Conservation (phyloP, 2,113 vertebrate genomes). For the Morone chrysops region DNA sequence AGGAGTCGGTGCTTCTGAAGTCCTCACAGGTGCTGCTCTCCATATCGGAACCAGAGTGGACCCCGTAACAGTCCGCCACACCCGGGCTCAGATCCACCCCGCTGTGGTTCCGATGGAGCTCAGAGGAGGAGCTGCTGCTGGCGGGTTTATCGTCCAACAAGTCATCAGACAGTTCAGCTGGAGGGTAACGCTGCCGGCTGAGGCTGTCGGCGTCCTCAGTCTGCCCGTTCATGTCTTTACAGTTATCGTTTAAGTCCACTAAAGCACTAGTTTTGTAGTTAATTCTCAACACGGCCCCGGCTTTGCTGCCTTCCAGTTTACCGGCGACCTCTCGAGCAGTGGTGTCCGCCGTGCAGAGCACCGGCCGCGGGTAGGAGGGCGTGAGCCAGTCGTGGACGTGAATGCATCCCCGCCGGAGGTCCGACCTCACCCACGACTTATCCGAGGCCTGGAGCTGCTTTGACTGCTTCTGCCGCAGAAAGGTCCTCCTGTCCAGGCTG, state of each 20-base stretch:
- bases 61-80: slow-evolving; percentile 67
- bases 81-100: slow-evolving; percentile 60
- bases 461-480: slow-evolving; percentile 86
- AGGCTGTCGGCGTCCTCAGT: slow-evolving; percentile 36
- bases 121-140: slow-evolving; percentile 76
- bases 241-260: slow-evolving; percentile 40
- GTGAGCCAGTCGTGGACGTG: slow-evolving; percentile 88
- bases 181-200: slow-evolving; percentile 27
- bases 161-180: slow-evolving; percentile 38
- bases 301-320: slow-evolving; percentile 84
- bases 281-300: slow-evolving; percentile 83
- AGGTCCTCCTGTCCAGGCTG: slow-evolving; percentile 89
- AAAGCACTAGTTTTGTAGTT: slow-evolving; percentile 65
- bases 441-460: slow-evolving; percentile 89
- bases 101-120: slow-evolving; percentile 69
- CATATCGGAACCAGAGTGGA: slow-evolving; percentile 78
- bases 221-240: slow-evolving; percentile 44
- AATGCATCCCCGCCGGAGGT: slow-evolving; percentile 89
- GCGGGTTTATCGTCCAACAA: slow-evolving; percentile 62
- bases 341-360: slow-evolving; percentile 91
- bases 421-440: slow-evolving; percentile 89
- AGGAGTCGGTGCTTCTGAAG: slow-evolving; percentile 84
- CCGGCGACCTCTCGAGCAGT: slow-evolving; percentile 86
- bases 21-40: slow-evolving; percentile 84
- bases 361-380: slow-evolving; percentile 86